These are phyloP conservation scores for Hermaeophaga mercurialis DNA, from an alignment of 2,888 invertebrate genomes.

Conservation along the genomic window DNA sequence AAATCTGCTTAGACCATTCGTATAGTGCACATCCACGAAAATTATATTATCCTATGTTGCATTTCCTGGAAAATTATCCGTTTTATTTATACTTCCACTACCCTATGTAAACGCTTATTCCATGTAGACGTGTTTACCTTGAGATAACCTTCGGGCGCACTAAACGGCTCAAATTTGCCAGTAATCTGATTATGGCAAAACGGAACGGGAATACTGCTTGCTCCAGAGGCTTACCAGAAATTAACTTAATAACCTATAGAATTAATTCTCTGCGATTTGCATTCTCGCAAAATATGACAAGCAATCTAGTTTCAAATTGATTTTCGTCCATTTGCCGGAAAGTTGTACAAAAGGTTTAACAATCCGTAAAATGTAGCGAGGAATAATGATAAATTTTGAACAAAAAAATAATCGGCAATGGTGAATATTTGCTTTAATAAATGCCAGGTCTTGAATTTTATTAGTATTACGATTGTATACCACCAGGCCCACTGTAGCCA, in stretches of 20 bases:
- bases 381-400: too few relatives aligned
- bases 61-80: background rate
- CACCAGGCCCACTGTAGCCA: too few relatives aligned
- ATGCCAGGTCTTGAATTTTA: too few relatives aligned
- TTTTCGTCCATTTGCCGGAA: background rate
- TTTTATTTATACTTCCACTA: slow-evolving; percentile 16
- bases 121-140: slow-evolving; percentile 15
- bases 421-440: too few relatives aligned
- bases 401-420: too few relatives aligned
- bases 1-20: too few relatives aligned
- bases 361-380: background rate
- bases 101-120: slow-evolving; percentile 15
- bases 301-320: background rate
- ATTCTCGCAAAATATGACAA: background rate
- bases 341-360: background rate
- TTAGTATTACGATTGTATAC: too few relatives aligned
- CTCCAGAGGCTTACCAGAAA: slow-evolving; percentile 6
- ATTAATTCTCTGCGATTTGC: slow-evolving; percentile 1
- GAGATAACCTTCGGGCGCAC: slow-evolving; percentile 14
- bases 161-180: slow-evolving; percentile 18
- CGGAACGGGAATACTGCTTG: slow-evolving; percentile 1
- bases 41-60: slow-evolving; percentile 8
- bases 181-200: slow-evolving; percentile 12
- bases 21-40: too few relatives aligned
- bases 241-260: slow-evolving; percentile 14